Evolutionary conservation across 2,888 invertebrate species (phyloP), one percentile per base, ranked within the genome.

Genomic region (Microplitis deprimator): DNA sequence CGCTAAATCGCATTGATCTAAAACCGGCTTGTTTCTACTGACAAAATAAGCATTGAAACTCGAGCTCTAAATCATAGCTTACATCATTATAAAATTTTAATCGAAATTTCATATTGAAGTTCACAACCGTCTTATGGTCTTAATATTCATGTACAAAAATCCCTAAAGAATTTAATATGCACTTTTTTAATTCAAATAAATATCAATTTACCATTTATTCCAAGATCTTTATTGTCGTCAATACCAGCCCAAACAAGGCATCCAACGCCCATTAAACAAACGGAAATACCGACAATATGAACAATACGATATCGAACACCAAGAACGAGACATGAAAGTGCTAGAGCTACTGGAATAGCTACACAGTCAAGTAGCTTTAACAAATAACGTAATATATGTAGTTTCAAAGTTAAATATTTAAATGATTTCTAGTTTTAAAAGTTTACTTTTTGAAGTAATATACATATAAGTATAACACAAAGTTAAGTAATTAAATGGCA

Each of bases 231-330:
- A 68, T 93, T 93, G 69, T 93, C 93, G 82, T 95, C 93, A 38
- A 95, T 93, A 89, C 96, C 96, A 29, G 96, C 95, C 93, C 94
- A 94, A 5, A 97, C 95, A 10, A 97, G 92, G 83, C 95, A 95
- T 8, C 94, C 95, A 20, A 96, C 94, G 0, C 96, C 96, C 91
- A 95, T 92, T 5, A 97, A 91, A 80, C 96, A 96, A 77, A 96
- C 91, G 10, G 94, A 93, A 20, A 96, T 95, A 1, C 96, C 96
- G 1, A 94, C 91, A 41, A 96, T 94, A 86, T 96, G 96, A 2
- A 93, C 93, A 85, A 94, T 92, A 71, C 94, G 93, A 80, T 96
- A 94, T 80, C 95, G 91, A 78, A 95, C 94, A 6, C 94, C 94
- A 38, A 96, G 91, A 90, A 95, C 94, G 0, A 96, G 91, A 83